These are phyloP conservation scores for Holocentrus rufus DNA, from an alignment of 2,797 vertebrate genomes.

Conservation along the genomic window DNA sequence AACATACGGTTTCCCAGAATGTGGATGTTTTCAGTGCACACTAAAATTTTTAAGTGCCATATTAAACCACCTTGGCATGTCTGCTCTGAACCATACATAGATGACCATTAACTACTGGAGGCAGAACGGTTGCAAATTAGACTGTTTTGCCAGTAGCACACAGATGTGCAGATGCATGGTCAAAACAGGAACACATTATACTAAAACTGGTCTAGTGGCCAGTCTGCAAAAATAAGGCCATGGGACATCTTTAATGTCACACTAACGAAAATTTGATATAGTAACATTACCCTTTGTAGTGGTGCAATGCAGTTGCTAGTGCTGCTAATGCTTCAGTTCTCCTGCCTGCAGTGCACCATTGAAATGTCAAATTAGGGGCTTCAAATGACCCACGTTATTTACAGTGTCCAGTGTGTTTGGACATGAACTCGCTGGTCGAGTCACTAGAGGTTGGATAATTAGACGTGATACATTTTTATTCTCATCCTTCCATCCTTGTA, in stretches of 20 bases:
- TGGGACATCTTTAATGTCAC: slow-evolving; percentile 1
- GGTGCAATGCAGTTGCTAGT: slow-evolving; percentile 49
- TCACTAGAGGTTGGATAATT: slow-evolving; percentile 10
- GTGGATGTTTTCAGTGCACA: not conserved
- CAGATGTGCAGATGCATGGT: not conserved
- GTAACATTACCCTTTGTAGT: slow-evolving; percentile 14
- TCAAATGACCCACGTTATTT: slow-evolving; percentile 9
- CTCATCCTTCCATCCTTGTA: not conserved
- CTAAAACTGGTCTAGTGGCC: not conserved
- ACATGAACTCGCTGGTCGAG: slow-evolving; percentile 35
- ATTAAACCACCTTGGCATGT: not conserved
- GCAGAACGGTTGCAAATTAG: slow-evolving; percentile 15
- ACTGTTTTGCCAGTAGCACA: not conserved
- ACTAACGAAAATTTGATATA: slow-evolving; percentile 31
- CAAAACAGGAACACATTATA: not conserved
- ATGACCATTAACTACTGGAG: slow-evolving; percentile 7
- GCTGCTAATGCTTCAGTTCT: not conserved
- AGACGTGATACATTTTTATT: not conserved
- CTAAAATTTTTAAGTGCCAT: not conserved
- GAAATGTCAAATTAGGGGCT: not conserved
- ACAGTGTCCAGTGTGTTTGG: slow-evolving; percentile 17
- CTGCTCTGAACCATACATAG: not conserved
- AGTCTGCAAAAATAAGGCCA: not conserved
- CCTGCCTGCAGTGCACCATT: not conserved
- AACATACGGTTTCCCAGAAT: slow-evolving; percentile 7